Conservation (phyloP, 2,888 invertebrate species). For the Rhogogaster chlorosoma region DNA sequence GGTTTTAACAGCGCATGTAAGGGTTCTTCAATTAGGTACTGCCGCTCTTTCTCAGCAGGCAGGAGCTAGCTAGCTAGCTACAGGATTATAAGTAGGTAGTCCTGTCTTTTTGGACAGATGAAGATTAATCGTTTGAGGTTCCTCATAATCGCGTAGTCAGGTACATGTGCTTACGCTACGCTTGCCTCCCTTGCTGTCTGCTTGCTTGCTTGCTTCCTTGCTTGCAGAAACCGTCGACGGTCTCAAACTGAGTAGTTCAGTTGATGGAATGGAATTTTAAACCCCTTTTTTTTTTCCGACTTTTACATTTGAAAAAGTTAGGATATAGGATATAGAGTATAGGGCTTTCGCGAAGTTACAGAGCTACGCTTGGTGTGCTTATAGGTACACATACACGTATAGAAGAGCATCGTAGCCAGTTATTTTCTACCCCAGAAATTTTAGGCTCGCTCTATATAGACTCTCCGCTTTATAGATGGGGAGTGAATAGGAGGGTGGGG, state of each 20-base stretch:
- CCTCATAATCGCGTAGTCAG: not conserved
- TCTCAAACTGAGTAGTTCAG: not conserved
- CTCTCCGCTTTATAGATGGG: not conserved
- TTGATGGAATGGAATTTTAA: not conserved
- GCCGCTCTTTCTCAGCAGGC: not conserved
- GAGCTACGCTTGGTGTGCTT: too few species aligned
- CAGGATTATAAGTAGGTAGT: conserved; percentile 3
- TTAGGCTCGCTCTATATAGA: not conserved
- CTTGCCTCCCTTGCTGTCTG: not conserved
- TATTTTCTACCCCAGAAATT: not conserved
- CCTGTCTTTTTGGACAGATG: conserved; percentile 46
- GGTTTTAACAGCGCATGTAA: conserved; percentile 3
- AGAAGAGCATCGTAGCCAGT: too few species aligned
- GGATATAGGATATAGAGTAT: not conserved
- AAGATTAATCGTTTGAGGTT: conserved; percentile 46
- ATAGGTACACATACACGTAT: too few species aligned
- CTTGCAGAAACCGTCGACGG: not conserved
- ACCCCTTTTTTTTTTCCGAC: not conserved
- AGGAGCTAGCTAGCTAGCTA: not conserved
- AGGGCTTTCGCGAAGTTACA: too few species aligned
- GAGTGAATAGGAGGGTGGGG: not conserved
- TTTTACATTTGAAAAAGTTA: not conserved
- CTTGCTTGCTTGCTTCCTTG: not conserved
- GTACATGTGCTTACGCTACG: not conserved
- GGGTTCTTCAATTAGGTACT: conserved; percentile 31